phyloP scores from a whole-genome alignment of 2,113 vertebrate species.

The Sterna hirundo region DNA sequence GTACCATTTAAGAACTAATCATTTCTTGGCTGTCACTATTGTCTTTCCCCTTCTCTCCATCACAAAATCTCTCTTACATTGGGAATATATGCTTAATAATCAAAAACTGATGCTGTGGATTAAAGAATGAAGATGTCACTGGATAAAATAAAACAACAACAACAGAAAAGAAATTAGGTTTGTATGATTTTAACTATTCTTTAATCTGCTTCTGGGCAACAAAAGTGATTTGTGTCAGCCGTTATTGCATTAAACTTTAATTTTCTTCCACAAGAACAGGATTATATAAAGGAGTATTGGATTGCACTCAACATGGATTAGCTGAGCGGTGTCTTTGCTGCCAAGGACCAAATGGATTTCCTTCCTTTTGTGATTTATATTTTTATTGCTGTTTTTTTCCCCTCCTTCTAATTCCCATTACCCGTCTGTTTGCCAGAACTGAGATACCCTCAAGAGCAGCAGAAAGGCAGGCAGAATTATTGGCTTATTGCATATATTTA shows the following conservation, averaged over 20 bases:
- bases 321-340: conserved; percentile 74
- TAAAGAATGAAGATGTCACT: conserved; percentile 75
- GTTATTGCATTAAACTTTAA: conserved; percentile 87
- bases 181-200: conserved; percentile 81
- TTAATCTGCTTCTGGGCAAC: conserved; percentile 84
- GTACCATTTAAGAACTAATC: conserved; percentile 65
- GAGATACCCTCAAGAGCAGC: conserved; percentile 69
- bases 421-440: conserved; percentile 74
- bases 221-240: conserved; percentile 83
- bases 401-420: conserved; percentile 78
- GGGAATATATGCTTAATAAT: conserved; percentile 73
- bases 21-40: conserved; percentile 57
- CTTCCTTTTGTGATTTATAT: conserved; percentile 84
- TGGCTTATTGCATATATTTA: conserved; percentile 76
- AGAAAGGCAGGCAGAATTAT: conserved; percentile 71
- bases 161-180: conserved; percentile 76
- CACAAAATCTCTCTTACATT: conserved; percentile 30
- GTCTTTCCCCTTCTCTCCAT: neutral
- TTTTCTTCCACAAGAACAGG: conserved; percentile 81
- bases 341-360: conserved; percentile 81
- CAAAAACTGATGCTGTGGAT: conserved; percentile 69
- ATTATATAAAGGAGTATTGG: conserved; percentile 84
- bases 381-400: conserved; percentile 75
- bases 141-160: conserved; percentile 67
- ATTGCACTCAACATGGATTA: conserved; percentile 84